Evolutionary conservation across 2,113 vertebrate species (phyloP).

Genomic region (Bubo blakistoni): DNA sequence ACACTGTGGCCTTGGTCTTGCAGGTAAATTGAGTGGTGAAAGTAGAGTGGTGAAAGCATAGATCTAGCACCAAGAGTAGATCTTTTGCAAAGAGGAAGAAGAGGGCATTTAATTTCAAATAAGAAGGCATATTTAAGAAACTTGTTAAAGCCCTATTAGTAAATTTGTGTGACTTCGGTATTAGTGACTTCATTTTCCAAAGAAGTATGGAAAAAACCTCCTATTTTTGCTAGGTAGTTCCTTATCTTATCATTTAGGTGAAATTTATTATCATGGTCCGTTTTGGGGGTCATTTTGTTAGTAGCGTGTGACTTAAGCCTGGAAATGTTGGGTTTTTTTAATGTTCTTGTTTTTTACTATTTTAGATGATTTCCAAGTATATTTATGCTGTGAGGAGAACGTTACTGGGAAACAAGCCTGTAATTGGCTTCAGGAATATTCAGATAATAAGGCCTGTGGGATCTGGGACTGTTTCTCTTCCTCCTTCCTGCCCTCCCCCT

Average conservation of each 20-base stretch:
- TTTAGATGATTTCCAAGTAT: background rate
- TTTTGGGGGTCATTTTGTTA: background rate
- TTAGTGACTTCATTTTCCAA: background rate
- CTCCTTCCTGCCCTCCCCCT: background rate
- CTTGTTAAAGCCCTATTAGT: background rate
- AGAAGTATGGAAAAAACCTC: background rate
- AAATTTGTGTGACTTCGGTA: background rate
- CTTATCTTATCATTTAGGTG: background rate
- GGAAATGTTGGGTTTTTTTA: background rate
- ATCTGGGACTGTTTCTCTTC: background rate
- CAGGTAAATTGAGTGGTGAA: background rate
- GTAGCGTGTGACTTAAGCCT: background rate
- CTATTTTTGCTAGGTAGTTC: background rate
- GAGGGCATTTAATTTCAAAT: background rate
- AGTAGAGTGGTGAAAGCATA: accelerated
- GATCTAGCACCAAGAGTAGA: background rate
- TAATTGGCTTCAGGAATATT: background rate
- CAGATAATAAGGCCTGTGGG: slow-evolving; percentile 5
- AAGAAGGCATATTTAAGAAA: background rate
- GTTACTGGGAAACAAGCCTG: background rate
- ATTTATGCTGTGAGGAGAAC: background rate
- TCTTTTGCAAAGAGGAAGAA: background rate
- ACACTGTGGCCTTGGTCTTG: background rate
- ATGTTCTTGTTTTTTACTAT: background rate
- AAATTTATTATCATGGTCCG: background rate